These are phyloP conservation scores for Eupsilia transversa DNA, from an alignment of 2,888 invertebrate species.

Conservation along the genomic window DNA sequence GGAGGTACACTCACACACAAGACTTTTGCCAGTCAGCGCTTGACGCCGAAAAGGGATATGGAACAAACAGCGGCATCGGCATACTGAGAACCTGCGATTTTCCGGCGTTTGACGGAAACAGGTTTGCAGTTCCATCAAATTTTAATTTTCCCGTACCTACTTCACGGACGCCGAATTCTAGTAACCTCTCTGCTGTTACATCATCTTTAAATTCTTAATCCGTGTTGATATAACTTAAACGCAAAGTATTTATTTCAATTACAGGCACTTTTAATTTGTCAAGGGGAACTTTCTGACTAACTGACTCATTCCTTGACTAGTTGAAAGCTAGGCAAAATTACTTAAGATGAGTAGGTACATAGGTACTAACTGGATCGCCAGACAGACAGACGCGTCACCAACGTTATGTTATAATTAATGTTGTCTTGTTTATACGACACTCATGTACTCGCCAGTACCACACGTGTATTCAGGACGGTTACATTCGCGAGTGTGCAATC, in stretches of 20 bases:
- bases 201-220: background rate
- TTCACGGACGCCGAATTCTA: background rate
- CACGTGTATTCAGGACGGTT: constrained; percentile 67
- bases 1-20: constrained; percentile 26
- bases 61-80: background rate
- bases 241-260: background rate
- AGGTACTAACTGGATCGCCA: constrained; percentile 12
- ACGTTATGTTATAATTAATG: constrained; percentile 21
- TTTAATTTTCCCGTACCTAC: background rate
- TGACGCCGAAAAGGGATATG: background rate
- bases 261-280: background rate
- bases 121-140: background rate
- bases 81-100: background rate
- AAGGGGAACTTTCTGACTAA: no score
- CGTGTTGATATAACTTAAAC: background rate
- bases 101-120: background rate
- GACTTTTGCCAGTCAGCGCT: background rate
- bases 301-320: no score
- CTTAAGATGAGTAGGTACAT: background rate
- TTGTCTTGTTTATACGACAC: constrained; percentile 19
- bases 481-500: constrained; percentile 66
- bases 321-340: background rate
- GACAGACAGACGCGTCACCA: constrained; percentile 37
- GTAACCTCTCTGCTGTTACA: no score
- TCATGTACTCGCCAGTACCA: constrained; percentile 46